phyloP scores from a whole-genome alignment of 2,113 vertebrate genomes.

The Silurus asotus region DNA sequence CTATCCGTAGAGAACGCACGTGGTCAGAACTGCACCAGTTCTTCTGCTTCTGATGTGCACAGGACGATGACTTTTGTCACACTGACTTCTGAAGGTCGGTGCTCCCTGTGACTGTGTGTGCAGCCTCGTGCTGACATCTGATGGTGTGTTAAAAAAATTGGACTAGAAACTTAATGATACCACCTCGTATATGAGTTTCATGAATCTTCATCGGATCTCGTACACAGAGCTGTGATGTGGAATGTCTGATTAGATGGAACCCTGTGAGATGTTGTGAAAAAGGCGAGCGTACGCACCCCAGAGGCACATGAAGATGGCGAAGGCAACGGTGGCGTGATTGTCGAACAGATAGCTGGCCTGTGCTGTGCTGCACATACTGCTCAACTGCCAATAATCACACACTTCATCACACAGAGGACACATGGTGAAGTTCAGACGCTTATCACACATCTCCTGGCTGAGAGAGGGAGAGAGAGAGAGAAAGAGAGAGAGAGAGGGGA shows the following conservation, averaged over 20 bases:
- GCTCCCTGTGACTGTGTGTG: no score
- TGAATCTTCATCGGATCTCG: not conserved
- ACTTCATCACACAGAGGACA: conserved; percentile 93
- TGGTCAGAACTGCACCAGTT: no score
- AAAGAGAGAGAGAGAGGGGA: conserved; percentile 15
- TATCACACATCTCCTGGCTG: conserved; percentile 89
- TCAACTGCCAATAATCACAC: conserved; percentile 95
- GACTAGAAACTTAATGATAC: no score
- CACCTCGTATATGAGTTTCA: not conserved
- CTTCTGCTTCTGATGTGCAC: no score
- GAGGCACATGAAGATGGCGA: conserved; percentile 97
- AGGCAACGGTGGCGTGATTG: conserved; percentile 92
- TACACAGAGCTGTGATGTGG: not conserved
- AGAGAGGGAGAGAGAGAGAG: conserved; percentile 33
- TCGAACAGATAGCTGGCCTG: conserved; percentile 92
- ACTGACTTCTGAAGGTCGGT: no score
- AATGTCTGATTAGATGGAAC: not conserved
- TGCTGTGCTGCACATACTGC: conserved; percentile 84
- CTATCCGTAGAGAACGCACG: no score
- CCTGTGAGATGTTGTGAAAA: not conserved
- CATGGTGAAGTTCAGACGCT: conserved; percentile 89
- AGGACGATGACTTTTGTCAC: no score
- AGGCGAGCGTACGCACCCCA: conserved; percentile 81
- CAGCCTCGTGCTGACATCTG: no score
- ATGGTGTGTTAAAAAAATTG: no score